These are phyloP conservation scores for Pyrocoelia pectoralis DNA, from an alignment of 2,888 invertebrate genomes.

Conservation along the genomic window DNA sequence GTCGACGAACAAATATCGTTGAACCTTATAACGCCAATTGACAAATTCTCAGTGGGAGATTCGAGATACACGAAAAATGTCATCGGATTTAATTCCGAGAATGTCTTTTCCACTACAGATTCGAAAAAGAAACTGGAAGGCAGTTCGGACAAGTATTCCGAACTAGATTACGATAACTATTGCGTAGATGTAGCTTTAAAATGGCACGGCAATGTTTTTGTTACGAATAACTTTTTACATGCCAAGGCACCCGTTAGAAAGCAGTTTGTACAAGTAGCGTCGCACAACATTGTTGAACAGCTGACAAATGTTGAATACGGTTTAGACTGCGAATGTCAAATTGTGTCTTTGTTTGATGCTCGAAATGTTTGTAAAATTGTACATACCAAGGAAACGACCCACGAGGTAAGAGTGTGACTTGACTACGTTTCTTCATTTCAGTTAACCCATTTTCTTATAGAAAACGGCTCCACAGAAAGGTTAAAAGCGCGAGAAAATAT, in stretches of 20 bases:
- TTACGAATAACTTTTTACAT: constrained; percentile 65
- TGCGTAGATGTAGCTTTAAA: constrained; percentile 73
- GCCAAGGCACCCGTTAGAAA: constrained; percentile 67
- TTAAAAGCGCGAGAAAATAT: constrained; percentile 24
- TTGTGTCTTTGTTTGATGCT: constrained; percentile 45
- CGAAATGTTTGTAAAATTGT: constrained; percentile 50
- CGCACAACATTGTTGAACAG: constrained; percentile 60
- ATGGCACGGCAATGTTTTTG: constrained; percentile 71
- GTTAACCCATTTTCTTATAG: constrained; percentile 4
- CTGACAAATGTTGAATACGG: constrained; percentile 56
- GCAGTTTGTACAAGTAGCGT: constrained; percentile 66
- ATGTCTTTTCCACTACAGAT: constrained; percentile 72
- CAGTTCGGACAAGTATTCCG: constrained; percentile 63
- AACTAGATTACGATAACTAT: constrained; percentile 67
- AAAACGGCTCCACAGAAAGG: constrained; percentile 28
- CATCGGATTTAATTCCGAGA: constrained; percentile 68
- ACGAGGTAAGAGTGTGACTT: constrained; percentile 13
- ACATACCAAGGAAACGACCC: constrained; percentile 44
- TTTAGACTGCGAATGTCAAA: constrained; percentile 60
- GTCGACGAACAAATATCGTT: constrained; percentile 67
- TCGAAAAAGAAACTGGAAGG: constrained; percentile 68
- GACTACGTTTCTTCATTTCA: not conserved
- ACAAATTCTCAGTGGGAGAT: constrained; percentile 63
- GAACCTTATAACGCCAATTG: constrained; percentile 69
- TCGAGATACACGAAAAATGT: constrained; percentile 66